Evolutionary conservation across 1,140 invertebrate genomes (phyloP).

Genomic region (Diuraphis noxia): DNA sequence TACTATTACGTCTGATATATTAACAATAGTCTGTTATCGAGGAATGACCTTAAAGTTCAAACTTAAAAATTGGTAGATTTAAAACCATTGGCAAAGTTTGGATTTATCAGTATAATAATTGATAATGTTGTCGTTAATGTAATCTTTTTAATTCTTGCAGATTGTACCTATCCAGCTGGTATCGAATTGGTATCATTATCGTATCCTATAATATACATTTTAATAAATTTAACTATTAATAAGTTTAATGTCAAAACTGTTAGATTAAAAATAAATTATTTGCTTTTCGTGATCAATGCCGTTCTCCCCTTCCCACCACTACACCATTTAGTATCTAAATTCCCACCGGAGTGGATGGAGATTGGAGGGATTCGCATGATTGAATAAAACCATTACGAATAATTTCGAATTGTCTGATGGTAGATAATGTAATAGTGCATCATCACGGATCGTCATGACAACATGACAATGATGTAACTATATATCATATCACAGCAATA

Average conservation of each 20-base stretch:
- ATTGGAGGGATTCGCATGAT: too few species aligned
- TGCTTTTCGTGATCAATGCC: not conserved
- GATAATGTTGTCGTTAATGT: not conserved
- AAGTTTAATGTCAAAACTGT: not conserved
- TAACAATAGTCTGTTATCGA: not conserved
- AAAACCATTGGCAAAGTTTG: not conserved
- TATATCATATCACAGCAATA: too few species aligned
- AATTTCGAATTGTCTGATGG: too few species aligned
- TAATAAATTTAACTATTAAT: not conserved
- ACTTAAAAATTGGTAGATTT: not conserved
- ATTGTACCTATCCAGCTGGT: not conserved
- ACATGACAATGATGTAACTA: too few species aligned
- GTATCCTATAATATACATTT: not conserved
- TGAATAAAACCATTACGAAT: too few species aligned
- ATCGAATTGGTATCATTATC: not conserved
- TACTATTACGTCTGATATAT: not conserved
- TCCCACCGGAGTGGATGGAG: too few species aligned
- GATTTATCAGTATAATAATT: not conserved
- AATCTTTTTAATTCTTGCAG: not conserved
- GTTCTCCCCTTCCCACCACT: too few species aligned
- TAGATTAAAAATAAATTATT: not conserved
- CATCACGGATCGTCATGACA: too few species aligned
- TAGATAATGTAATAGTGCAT: too few species aligned
- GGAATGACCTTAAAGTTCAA: not conserved
- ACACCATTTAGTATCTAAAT: too few species aligned